Evolutionary conservation across 2,888 invertebrate genomes (phyloP).

Genomic region (Zygaena filipendulae): DNA sequence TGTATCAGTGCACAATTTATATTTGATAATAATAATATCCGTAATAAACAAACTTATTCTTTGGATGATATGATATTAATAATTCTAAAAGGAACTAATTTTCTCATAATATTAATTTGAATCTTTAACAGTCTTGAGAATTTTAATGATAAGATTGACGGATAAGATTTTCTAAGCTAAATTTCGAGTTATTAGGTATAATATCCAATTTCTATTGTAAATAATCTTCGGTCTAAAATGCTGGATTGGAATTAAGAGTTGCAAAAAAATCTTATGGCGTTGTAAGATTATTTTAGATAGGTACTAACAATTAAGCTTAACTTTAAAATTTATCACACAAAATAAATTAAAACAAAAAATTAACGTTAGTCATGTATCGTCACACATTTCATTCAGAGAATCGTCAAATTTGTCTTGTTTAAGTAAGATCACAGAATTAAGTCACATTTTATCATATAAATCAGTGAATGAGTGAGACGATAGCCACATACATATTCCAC

Average conservation of each 20-base stretch:
- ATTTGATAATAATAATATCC: conserved; percentile 49
- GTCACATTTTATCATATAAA: conserved; percentile 60
- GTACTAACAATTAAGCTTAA: conserved; percentile 44
- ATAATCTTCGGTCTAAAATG: conserved; percentile 45
- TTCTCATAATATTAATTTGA: conserved; percentile 34
- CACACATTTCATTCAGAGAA: conserved; percentile 50
- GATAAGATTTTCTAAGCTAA: conserved; percentile 26
- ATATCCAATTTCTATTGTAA: conserved; percentile 22
- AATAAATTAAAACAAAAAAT: conserved; percentile 51
- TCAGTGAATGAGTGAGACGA: conserved; percentile 56
- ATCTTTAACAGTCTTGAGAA: conserved; percentile 25
- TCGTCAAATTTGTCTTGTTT: conserved; percentile 59
- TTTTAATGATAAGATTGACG: conserved; percentile 23
- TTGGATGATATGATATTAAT: conserved; percentile 63
- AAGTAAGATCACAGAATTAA: conserved; percentile 69
- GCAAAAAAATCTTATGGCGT: conserved; percentile 55
- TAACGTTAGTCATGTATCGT: conserved; percentile 44
- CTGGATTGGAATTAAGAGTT: conserved; percentile 50
- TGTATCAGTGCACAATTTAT: conserved; percentile 44
- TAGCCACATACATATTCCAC: conserved; percentile 59
- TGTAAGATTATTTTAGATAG: conserved; percentile 34
- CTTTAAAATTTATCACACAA: conserved; percentile 48
- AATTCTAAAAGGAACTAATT: conserved; percentile 65
- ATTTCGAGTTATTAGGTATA: too few relatives aligned
- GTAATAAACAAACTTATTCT: conserved; percentile 47